Base-by-base conservation (phyloP, 2,888 invertebrate species). In the Eustalomyia histrio region DNA sequence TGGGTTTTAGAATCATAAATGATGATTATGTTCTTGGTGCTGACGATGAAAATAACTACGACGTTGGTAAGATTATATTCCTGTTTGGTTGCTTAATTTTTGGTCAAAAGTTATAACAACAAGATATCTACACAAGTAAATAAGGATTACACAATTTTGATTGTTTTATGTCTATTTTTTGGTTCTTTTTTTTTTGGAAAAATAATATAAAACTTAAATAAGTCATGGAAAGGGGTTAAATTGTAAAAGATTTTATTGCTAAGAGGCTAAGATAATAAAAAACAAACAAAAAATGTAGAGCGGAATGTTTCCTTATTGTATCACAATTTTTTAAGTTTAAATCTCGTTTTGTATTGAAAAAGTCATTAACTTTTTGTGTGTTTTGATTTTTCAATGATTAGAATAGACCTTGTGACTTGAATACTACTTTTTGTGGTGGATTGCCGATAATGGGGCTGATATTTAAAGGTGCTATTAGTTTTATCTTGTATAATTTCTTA, bases 1-100 rank as follows among this genome's bases (percentile, higher is more conserved):
- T 55, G 53, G 75, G 47, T 61, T 61, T 55, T 53, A 18, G 75
- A 43, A 55, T 68, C 68, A 68, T 68, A 68, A 75, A 75, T 68
- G 61, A 75, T 75, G 43, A 55, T 47, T 24, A 61, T 53, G 61
- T 43, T 58, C 52, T 33, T 60, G 67, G 12, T 74, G 65, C 24
- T 60, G 24, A n/a, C 43, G 18, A 24, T 33, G 24, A 16, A 9
- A n/a, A 52, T 16, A 24, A 55, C 43, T 21, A 5, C n/a, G 24
- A 57, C 29, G 33, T 53, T 33, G 50, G 12, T 9, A 14, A 12
- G 14, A 12, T 17, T 60, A 17, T 58, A 4, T 53, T 65, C 14
- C 14, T 53, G 39, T 39, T 53, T 33, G 16, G n/a, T 47, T 17
- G 24, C 14, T 63, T 33, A 33, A 18, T 64, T 52, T 39, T 21